Base-by-base conservation (phyloP, 1,140 invertebrate genomes). In the Drosophila truncata region DNA sequence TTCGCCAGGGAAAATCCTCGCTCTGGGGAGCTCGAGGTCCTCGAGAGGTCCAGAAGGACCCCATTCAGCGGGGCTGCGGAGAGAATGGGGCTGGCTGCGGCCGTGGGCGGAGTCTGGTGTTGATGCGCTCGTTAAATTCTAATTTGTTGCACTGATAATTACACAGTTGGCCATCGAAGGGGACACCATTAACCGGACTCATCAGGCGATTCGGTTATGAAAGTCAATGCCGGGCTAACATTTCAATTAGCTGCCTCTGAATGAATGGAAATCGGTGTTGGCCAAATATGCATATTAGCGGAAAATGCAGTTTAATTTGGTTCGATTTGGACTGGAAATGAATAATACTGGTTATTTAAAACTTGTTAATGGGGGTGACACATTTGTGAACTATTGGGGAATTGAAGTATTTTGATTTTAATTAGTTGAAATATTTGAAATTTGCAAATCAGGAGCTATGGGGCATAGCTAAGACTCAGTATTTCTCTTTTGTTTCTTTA, bases 91-190 rank as follows among this genome's bases (percentile, higher is more conserved):
- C 29, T 59, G 35, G 57, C 14, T 46, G 35, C 42, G 18, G 16
- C 16, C 20, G 44, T 44, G 65, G 75, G 58, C 37, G 73, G 42
- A 73, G 54, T 64, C 55, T 35, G 41, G 70, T 67, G 81, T 75
- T 84, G 77, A 90, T 88, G 81, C 63, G 78, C 85, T 85, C 84
- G 74, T 88, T 88, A 90, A 88, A 76, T 70, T 81, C 66, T 67
- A 88, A 88, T 88, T 88, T 90, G 84, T 84, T 84, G 76, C 85
- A 90, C 74, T 84, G 84, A 83, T 87, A 87, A 87, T 87, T 87
- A 80, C 64, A 67, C 42, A 54, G 35, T 74, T 63, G 47, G 42
- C 52, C 47, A 29, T 59, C 29, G 23, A 47, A 35, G 35, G 44
- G 55, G 35, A 39, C 57, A 44, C 35, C 41, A 57, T 77, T 49